Percentiles rank a stretch among this genome's conserved stretches.
phyloP scores from a whole-genome alignment of 2,113 vertebrate species.

The Cyanistes caeruleus region DNA sequence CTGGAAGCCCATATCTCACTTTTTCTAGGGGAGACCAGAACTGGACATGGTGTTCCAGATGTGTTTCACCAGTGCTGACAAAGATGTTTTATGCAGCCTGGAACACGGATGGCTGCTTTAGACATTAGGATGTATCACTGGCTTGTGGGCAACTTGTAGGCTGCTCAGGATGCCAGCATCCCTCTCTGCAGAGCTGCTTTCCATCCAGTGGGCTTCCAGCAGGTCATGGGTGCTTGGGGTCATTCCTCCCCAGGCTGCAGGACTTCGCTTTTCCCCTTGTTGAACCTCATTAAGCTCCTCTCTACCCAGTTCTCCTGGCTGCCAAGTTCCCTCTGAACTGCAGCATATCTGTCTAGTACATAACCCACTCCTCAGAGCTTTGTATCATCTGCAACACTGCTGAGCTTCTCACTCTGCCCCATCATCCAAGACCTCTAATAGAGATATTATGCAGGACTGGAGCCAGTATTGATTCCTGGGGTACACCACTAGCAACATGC shows the following conservation, averaged over 20 bases:
- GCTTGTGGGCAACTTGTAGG: not conserved
- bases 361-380: not conserved
- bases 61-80: not conserved
- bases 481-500: not conserved
- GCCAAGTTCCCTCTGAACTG: not conserved
- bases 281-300: not conserved
- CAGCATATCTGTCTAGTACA: not conserved
- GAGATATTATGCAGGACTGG: not conserved
- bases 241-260: not conserved
- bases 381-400: not conserved
- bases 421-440: not conserved
- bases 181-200: not conserved
- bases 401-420: not conserved
- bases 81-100: not conserved
- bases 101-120: not conserved
- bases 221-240: too few relatives aligned
- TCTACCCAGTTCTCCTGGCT: not conserved
- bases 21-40: not conserved
- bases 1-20: not conserved
- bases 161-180: not conserved
- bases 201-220: not conserved
- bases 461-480: not conserved
- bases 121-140: not conserved
- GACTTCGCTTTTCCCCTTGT: not conserved
- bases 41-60: not conserved